Conservation (phyloP, 1,140 invertebrate species). For the Lepidurus packardi region DNA sequence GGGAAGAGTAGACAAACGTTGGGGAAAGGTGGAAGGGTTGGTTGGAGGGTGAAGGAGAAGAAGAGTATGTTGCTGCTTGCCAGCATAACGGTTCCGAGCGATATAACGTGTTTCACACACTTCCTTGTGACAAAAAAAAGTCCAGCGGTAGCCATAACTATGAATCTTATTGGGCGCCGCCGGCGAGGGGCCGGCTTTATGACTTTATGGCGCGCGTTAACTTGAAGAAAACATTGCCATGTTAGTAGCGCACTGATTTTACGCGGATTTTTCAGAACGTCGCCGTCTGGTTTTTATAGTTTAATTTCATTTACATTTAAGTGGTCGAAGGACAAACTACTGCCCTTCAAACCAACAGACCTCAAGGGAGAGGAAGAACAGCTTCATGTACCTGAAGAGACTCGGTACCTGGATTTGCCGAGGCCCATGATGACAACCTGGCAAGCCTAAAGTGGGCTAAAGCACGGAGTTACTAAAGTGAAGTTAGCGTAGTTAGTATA, state of each 20-base stretch:
- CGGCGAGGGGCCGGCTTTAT: slow-evolving; percentile 2
- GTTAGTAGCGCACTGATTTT: not conserved
- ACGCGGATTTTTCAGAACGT: not conserved
- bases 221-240: not conserved
- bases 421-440: no score
- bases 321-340: not conserved
- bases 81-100: not conserved
- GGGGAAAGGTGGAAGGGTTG: not conserved
- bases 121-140: slow-evolving; percentile 6
- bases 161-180: slow-evolving; percentile 17
- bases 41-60: not conserved
- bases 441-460: no score
- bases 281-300: not conserved
- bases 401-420: no score
- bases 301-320: not conserved
- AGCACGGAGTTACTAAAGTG: no score
- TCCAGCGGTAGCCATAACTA: not conserved
- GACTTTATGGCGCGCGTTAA: not conserved
- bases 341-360: not conserved
- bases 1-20: not conserved
- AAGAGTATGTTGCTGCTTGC: not conserved
- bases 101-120: slow-evolving; percentile 13
- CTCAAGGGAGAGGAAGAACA: not conserved
- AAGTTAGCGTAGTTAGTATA: no score
- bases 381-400: not conserved